Percentiles rank a stretch among this genome's conserved stretches.
Conservation (phyloP, 2,797 vertebrate species). For the Squalus acanthias region DNA sequence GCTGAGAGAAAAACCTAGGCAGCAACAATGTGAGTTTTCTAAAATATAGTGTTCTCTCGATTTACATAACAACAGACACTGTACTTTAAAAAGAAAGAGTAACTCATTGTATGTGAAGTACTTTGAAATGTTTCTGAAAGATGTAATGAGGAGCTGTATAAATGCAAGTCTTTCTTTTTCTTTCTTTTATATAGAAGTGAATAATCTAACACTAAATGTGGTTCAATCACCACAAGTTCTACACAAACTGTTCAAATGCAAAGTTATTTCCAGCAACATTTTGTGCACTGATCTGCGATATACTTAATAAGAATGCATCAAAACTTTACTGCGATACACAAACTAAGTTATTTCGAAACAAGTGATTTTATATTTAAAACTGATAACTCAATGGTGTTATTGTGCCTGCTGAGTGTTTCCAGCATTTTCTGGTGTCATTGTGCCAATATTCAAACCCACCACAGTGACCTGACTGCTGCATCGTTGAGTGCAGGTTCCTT, state of each 20-base stretch:
- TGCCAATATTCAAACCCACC: not conserved
- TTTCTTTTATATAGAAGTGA: not conserved
- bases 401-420: not conserved
- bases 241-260: not conserved
- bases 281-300: not conserved
- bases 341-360: not conserved
- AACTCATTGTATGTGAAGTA: not conserved
- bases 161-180: not conserved
- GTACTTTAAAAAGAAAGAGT: not conserved
- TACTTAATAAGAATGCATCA: not conserved
- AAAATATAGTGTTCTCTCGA: not conserved
- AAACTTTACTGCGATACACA: not conserved
- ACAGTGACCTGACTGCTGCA: not conserved
- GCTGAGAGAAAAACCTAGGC: not conserved
- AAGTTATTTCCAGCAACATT: not conserved
- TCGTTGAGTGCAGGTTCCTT: not conserved
- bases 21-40: not conserved
- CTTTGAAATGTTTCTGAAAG: not conserved
- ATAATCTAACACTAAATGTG: not conserved
- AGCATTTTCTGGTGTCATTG: too few relatives aligned
- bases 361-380: too few relatives aligned
- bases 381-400: not conserved
- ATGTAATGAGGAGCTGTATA: not conserved
- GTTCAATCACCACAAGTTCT: not conserved
- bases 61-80: not conserved